Percentiles rank a stretch among this genome's conserved stretches.
phyloP scores from a whole-genome alignment of 2,113 vertebrate species.

The Chloropsis cyanopogon region DNA sequence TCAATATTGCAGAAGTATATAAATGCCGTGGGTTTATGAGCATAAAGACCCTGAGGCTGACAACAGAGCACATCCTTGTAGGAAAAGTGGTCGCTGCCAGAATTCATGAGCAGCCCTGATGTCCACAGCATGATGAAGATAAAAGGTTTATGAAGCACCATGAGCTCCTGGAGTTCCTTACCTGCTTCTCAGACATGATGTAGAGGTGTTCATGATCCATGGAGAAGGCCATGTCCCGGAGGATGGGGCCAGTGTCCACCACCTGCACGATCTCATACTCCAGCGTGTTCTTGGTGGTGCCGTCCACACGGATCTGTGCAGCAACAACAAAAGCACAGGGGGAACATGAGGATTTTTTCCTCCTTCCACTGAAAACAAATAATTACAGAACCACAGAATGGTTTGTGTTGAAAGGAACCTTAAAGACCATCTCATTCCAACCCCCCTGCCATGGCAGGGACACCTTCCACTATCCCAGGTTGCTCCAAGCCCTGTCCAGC shows the following conservation, averaged over 20 bases:
- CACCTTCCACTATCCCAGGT: rapidly evolving
- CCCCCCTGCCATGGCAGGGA: not conserved
- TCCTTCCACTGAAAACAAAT: not conserved
- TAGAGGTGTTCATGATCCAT: conserved; percentile 90
- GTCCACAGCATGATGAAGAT: rapidly evolving
- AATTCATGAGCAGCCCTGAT: not conserved
- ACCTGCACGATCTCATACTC: conserved; percentile 94
- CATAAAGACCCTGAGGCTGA: not conserved
- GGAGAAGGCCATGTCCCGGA: conserved; percentile 95
- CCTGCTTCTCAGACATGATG: conserved; percentile 96
- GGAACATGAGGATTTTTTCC: not conserved
- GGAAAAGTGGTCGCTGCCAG: not conserved
- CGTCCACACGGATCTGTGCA: conserved; percentile 89
- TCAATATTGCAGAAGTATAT: not conserved
- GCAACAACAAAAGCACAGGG: not conserved
- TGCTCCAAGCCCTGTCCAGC: rapidly evolving
- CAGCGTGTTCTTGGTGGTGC: conserved; percentile 80
- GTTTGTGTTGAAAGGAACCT: not conserved
- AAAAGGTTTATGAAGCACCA: not conserved
- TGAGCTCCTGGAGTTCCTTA: conserved; percentile 32
- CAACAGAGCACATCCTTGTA: rapidly evolving
- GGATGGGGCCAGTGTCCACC: conserved; percentile 85
- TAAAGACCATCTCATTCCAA: not conserved
- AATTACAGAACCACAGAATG: not conserved
- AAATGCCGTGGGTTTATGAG: not conserved